Conservation (phyloP, 2,113 vertebrate genomes). For the Cercocebus atys region DNA sequence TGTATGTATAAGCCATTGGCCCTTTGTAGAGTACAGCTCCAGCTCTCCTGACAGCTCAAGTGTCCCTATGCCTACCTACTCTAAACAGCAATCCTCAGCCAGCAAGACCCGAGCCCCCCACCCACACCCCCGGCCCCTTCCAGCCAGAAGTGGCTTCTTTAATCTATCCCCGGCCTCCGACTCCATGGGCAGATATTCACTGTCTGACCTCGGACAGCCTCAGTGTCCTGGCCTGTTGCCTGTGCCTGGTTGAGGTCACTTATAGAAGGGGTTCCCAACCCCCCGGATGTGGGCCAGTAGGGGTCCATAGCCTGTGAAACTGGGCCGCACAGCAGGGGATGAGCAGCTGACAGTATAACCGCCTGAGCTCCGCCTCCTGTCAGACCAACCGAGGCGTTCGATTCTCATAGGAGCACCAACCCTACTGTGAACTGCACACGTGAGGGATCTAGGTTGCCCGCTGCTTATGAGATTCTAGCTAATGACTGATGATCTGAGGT, state of each 20-base stretch:
- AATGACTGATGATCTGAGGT: too few species aligned
- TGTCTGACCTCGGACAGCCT: neutral
- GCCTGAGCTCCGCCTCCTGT: too few species aligned
- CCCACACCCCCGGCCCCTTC: too few species aligned
- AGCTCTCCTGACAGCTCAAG: neutral
- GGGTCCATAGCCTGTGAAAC: too few species aligned
- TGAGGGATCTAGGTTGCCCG: too few species aligned
- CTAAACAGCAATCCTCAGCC: neutral
- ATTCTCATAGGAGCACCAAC: too few species aligned
- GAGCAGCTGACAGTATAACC: too few species aligned
- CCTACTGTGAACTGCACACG: too few species aligned
- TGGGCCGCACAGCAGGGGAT: too few species aligned
- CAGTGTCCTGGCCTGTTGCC: neutral
- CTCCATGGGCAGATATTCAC: neutral
- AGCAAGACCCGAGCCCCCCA: neutral
- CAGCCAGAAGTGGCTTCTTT: neutral
- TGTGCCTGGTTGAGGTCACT: neutral
- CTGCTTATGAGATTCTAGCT: too few species aligned
- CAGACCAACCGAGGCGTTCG: too few species aligned
- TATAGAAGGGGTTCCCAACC: neutral
- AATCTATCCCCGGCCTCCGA: neutral
- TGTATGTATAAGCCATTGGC: neutral
- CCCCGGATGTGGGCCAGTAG: too few species aligned
- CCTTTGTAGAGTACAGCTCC: neutral
- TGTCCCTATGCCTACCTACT: neutral